A percentile compares a stretch with the other conserved stretches of the same genome.
These are phyloP conservation scores for Reinhardtius hippoglossoides DNA, from an alignment of 2,113 vertebrate species.

Conservation along the genomic window DNA sequence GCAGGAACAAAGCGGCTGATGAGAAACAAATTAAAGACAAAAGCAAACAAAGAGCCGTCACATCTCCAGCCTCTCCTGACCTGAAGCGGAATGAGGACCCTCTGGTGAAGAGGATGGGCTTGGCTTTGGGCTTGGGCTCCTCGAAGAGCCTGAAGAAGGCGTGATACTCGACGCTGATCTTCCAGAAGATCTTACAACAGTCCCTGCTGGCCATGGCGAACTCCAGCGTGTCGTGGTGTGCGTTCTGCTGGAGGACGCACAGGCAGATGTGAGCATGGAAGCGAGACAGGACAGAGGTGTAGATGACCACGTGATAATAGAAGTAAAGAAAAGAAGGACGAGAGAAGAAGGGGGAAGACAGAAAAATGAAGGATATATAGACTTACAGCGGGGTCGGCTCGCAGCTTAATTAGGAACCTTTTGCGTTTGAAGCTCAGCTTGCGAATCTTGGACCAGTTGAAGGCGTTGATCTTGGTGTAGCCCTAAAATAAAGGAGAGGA, in stretches of 20 bases:
- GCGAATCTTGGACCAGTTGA: conserved; percentile 97
- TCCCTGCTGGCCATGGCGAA: conserved; percentile 95
- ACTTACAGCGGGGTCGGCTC: conserved; percentile 92
- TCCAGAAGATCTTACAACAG: conserved; percentile 97
- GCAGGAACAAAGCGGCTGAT: conserved; percentile 26
- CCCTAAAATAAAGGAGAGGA: conserved; percentile 77
- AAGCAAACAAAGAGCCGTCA: accelerated
- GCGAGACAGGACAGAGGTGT: background rate
- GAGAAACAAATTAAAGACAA: background rate
- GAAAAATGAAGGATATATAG: too few relatives aligned
- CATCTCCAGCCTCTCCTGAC: conserved; percentile 65
- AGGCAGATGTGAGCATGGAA: background rate
- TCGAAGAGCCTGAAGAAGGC: conserved; percentile 98
- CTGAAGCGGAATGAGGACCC: conserved; percentile 97
- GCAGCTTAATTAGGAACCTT: conserved; percentile 94
- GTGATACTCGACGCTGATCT: conserved; percentile 96
- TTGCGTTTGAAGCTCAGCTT: conserved; percentile 98
- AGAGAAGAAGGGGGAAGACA: background rate
- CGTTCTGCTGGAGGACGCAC: conserved; percentile 81
- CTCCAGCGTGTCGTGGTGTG: conserved; percentile 94
- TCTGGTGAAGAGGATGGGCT: conserved; percentile 93
- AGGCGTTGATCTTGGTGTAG: conserved; percentile 94
- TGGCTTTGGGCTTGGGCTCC: conserved; percentile 95
- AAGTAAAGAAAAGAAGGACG: background rate
- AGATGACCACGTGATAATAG: too few relatives aligned